Evolutionary conservation across 2,113 vertebrate species (phyloP), one percentile per base, ranked within the genome.

Genomic region (Oreochromis tanganicae): DNA sequence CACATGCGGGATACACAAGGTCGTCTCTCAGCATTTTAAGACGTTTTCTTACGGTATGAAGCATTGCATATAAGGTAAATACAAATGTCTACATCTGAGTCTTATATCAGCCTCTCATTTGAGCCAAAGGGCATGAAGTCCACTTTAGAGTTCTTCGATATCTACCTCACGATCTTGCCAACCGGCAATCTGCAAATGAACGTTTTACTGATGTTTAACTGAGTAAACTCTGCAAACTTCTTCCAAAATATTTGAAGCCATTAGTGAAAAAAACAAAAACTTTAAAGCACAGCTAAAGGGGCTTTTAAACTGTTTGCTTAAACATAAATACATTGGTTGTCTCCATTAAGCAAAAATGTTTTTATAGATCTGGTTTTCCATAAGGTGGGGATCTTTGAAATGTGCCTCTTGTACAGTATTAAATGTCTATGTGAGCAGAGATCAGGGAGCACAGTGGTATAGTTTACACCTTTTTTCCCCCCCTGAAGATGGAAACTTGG

Each of bases 121-220:
- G 84, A 95, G 94, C 95, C 92, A 91, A 93, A 89, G 84, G 92
- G 89, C 91, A 94, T 71, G 80, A 94, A 95, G 92, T 94, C 91
- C 91, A 95, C 94, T 96, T 66, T 95, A 93, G 89, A 93, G 84
- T 50, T 87, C 93, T 91, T 89, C 89, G 87, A 90, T 93, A 95
- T 95, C 96, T 92, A 89, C 78, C 89, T 84, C 86, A 82, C 90
- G 80, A 95, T 96, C 95, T 95, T 88, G 92, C 94, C 94, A 95
- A 94, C 89, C 92, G 91, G 88, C 89, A 93, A 93, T 95, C 92
- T 95, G 94, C 94, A 95, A 96, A 96, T 95, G 90, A 95, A 93
- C 75, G 93, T 94, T 94, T 95, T 87, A 87, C 89, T 94, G 85
- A 89, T 82, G 90, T 95, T 95, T 92, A 92, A 92, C 93, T 93